Evolutionary conservation across 2,888 invertebrate species (phyloP).

Genomic region (Thalpophila matura): DNA sequence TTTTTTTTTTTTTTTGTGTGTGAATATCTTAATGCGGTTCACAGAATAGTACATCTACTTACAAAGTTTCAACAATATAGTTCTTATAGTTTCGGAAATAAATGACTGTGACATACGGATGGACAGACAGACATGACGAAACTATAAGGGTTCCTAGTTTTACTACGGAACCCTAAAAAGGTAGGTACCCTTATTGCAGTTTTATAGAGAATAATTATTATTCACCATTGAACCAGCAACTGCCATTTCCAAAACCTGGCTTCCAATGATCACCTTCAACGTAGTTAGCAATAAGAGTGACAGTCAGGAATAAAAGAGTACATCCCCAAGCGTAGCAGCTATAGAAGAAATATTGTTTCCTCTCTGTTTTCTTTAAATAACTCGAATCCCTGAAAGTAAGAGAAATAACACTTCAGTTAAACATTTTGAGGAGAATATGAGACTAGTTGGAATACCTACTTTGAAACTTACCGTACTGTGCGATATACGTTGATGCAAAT

Average conservation of each 20-base stretch:
- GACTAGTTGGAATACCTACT: neutral
- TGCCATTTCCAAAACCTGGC: slow-evolving; percentile 90
- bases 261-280: slow-evolving; percentile 88
- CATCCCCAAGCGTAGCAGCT: slow-evolving; percentile 91
- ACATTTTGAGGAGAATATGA: neutral
- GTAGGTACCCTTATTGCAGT: neutral
- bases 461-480: slow-evolving; percentile 91
- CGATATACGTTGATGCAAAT: slow-evolving; percentile 93
- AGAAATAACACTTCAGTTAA: neutral
- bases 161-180: too few species aligned
- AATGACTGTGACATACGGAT: too few species aligned
- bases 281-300: slow-evolving; percentile 89
- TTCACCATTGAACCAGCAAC: slow-evolving; percentile 93
- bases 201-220: slow-evolving; percentile 11
- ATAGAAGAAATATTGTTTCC: slow-evolving; percentile 89
- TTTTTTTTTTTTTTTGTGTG: too few species aligned
- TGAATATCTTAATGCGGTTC: too few species aligned
- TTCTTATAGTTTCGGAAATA: too few species aligned
- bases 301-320: slow-evolving; percentile 87
- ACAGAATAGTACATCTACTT: too few species aligned
- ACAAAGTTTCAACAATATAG: too few species aligned
- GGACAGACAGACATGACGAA: too few species aligned
- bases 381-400: slow-evolving; percentile 75
- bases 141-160: too few species aligned
- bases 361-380: slow-evolving; percentile 85